Evolutionary conservation across 2,113 vertebrate species (phyloP).

Genomic region (Nymphicus hollandicus): DNA sequence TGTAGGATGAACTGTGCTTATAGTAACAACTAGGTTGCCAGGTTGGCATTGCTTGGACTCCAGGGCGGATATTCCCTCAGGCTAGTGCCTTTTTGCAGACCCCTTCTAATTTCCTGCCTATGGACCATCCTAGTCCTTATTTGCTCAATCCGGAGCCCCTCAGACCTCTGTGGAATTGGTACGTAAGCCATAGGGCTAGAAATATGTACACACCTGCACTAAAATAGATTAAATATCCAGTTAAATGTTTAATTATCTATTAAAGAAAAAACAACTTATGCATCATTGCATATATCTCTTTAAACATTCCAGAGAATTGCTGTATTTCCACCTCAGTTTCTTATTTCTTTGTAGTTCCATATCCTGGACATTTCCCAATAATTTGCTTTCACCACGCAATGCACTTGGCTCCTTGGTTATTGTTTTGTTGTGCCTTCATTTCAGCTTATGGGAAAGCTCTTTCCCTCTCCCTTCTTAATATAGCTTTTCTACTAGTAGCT

Average conservation of each 20-base stretch:
- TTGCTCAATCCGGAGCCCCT: background rate
- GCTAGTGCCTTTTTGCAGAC: background rate
- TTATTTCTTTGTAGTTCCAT: background rate
- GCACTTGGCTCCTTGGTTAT: background rate
- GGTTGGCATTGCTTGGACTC: background rate
- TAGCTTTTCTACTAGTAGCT: background rate
- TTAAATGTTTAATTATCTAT: background rate
- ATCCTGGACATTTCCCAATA: background rate
- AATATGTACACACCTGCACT: background rate
- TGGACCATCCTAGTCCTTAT: background rate
- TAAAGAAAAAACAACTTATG: background rate
- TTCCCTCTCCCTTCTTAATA: background rate
- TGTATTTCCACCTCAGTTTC: background rate
- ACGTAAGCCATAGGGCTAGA: background rate
- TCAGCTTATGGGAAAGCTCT: background rate
- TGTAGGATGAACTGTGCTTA: background rate
- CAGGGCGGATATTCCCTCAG: background rate
- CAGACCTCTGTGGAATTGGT: background rate
- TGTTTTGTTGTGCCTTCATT: background rate
- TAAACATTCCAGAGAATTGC: background rate
- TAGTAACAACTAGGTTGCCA: background rate
- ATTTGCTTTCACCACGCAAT: background rate
- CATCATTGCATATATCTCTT: background rate
- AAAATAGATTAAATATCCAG: background rate
- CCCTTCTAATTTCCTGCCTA: background rate